Base-by-base conservation (phyloP, 2,797 vertebrate genomes). In the Scleropages formosus region DNA sequence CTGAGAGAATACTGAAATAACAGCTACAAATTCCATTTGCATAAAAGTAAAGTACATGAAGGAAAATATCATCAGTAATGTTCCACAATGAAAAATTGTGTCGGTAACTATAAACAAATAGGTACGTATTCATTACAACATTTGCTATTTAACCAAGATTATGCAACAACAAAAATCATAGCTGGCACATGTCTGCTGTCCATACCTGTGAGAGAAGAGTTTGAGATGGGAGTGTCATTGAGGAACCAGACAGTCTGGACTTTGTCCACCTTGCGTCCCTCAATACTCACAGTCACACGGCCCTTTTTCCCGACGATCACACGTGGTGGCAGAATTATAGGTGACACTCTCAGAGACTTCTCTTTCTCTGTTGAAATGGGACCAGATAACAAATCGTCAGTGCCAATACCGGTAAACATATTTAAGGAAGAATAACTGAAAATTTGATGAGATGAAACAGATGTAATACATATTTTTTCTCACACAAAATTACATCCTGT, bases 231-330 rank as follows among this genome's bases (percentile, higher is more conserved):
- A 2, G 75, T 85, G 82, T 92, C 82, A 18, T 93, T 92, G 22
- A 93, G 89, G 75, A 92, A 92, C 92, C 92, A 93, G 1, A 72
- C 61, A 0, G 90, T 86, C 79, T 90, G 88, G 73, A 93, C 92
- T 1, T 82, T 84, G 73, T 92, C 89, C 75, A 92, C 91, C 77
- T 84, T 82, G 77, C 90, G 80, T 77, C 92, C 92, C 78, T 92
- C 90, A 31, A 93, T 88, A 80, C 90, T 91, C 71, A 92, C 69
- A 0, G 89, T 88, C 76, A 93, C 86, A 11, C 91, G 83, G 72
- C 91, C 91, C 79, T 93, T 93, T 76, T 88, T 85, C 46, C 92
- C 92, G 1, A 91, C 87, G 0, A 83, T 77, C 75, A 93, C 78
- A 0, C 80, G 86, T 0, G 92, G 91, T 13, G 92, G 92, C 70